Percentiles rank a stretch among this genome's conserved stretches.
Conservation (phyloP, 2,888 invertebrate species). For the Rapana venosa region DNA sequence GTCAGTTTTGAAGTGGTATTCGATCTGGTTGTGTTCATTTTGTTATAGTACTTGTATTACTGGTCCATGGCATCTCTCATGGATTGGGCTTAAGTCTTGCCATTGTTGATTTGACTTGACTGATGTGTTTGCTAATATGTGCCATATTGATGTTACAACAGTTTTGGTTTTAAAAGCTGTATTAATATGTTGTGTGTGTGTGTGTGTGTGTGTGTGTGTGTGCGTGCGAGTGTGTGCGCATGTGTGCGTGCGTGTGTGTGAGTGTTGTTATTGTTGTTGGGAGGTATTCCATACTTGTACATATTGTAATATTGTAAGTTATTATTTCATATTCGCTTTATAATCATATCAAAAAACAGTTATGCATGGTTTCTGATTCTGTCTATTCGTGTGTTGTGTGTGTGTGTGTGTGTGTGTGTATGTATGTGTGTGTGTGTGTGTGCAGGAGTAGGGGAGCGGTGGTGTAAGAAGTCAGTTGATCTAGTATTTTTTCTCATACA, state of each 20-base stretch:
- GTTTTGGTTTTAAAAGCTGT: neutral
- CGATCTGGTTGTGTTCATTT: too few species aligned
- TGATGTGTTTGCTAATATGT: neutral
- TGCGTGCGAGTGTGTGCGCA: too few species aligned
- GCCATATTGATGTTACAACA: too few species aligned
- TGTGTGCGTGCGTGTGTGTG: neutral
- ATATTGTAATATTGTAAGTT: neutral
- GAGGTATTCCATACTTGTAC: neutral
- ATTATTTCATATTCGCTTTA: neutral
- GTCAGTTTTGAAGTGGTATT: too few species aligned
- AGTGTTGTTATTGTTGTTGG: neutral
- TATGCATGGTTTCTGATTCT: neutral
- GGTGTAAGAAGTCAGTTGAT: too few species aligned
- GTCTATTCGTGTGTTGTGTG: neutral
- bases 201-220: too few species aligned
- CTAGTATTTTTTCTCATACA: too few species aligned
- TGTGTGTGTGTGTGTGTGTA: constrained; percentile 27
- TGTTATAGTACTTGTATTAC: too few species aligned
- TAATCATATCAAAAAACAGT: neutral
- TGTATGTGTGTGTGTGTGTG: constrained; percentile 24
- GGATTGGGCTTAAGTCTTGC: too few species aligned
- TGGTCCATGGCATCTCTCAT: too few species aligned
- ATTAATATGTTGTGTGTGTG: too few species aligned
- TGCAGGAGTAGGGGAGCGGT: neutral
- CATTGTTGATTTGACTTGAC: neutral